Conservation (phyloP, 2,113 vertebrate genomes). For the Acinonyx jubatus region DNA sequence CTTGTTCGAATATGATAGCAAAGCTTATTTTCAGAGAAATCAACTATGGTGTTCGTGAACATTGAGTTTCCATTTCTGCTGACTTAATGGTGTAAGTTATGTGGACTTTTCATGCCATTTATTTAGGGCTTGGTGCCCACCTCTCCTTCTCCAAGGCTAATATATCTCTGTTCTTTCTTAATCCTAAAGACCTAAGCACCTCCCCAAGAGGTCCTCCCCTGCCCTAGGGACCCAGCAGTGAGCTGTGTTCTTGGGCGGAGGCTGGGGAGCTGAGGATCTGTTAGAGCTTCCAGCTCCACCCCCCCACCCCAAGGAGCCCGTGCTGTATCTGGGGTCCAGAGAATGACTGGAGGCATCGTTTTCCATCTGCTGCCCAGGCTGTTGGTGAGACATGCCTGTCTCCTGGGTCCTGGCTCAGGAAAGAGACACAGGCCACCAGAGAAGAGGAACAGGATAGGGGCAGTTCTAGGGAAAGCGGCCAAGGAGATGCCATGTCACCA, state of each 20-base stretch:
- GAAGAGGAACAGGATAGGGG: too few relatives aligned
- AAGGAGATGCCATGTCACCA: neutral
- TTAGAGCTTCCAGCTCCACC: too few relatives aligned
- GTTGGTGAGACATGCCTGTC: neutral
- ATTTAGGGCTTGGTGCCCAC: neutral
- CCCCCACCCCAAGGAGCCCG: neutral
- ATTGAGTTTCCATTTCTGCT: neutral
- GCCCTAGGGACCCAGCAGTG: neutral
- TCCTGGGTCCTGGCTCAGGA: neutral
- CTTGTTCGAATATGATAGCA: neutral
- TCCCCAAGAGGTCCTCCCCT: accelerated
- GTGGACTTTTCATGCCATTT: neutral
- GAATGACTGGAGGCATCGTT: neutral
- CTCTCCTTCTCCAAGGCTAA: neutral
- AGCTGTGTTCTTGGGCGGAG: neutral
- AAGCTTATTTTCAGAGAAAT: neutral
- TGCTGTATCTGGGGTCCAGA: neutral
- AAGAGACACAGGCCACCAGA: neutral
- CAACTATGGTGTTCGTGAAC: neutral
- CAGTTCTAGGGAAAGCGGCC: neutral
- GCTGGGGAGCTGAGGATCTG: neutral
- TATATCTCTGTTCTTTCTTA: neutral
- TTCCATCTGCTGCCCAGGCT: neutral
- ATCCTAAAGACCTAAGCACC: neutral
- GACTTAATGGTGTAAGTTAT: neutral